Conservation (phyloP, 2,797 vertebrate species). For the Myotis pilosus region DNA sequence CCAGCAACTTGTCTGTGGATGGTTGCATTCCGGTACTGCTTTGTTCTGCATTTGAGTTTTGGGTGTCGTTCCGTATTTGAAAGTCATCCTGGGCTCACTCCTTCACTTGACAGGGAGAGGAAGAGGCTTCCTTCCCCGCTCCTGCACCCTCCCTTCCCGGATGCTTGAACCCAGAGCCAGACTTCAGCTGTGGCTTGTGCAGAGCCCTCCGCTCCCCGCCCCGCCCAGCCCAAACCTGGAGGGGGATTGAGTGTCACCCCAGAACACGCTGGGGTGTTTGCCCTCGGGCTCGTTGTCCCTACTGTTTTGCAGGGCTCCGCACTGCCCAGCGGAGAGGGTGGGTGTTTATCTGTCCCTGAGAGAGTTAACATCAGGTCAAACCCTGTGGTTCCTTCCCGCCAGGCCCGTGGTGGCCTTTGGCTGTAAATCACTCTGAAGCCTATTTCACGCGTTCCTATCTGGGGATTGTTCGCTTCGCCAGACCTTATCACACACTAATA, state of each 20-base stretch:
- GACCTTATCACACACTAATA: conserved; percentile 31
- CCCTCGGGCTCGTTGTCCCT: neutral
- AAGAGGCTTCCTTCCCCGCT: neutral
- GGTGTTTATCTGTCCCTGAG: neutral
- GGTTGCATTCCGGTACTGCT: neutral
- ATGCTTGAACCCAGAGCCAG: neutral
- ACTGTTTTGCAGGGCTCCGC: neutral
- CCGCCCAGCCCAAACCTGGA: neutral
- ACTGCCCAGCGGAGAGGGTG: neutral
- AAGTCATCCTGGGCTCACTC: neutral
- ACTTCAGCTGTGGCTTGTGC: neutral
- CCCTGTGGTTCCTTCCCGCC: conserved; percentile 9
- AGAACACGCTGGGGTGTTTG: neutral
- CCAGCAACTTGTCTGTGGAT: neutral
- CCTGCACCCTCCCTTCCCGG: neutral
- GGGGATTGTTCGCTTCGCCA: conserved; percentile 20
- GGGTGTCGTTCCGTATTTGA: neutral
- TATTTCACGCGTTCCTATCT: conserved; percentile 43
- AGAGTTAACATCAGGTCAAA: neutral
- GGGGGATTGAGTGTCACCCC: neutral
- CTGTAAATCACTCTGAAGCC: neutral
- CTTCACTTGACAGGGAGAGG: neutral
- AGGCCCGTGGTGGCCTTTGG: conserved; percentile 33
- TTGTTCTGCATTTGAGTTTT: conserved; percentile 4
- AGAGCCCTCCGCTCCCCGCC: neutral